Evolutionary conservation across 2,888 invertebrate species (phyloP).

Genomic region (Zaprionus obscuricornis): DNA sequence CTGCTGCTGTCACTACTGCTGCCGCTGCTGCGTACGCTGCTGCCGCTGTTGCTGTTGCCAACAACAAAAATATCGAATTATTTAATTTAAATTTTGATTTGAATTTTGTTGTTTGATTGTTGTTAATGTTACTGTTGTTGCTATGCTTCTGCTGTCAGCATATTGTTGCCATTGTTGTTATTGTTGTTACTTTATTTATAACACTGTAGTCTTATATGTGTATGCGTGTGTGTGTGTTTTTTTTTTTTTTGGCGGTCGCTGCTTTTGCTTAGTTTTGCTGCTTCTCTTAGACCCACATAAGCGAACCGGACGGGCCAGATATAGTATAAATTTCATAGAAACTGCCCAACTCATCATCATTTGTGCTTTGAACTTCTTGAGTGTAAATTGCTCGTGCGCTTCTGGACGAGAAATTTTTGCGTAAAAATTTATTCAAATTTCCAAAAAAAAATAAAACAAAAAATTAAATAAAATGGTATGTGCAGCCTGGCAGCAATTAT

Average conservation of each 20-base stretch:
- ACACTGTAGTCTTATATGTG: no score
- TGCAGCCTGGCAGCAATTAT: conserved; percentile 31
- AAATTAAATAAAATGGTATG: conserved; percentile 43
- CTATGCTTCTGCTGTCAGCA: conserved; percentile 20
- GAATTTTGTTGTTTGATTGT: conserved; percentile 64
- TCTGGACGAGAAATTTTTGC: conserved; percentile 71
- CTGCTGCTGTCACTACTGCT: neutral
- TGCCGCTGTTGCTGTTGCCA: no score
- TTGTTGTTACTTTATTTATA: conserved; percentile 67
- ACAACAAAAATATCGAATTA: conserved; percentile 52
- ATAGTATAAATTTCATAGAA: conserved; percentile 82
- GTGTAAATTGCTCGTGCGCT: conserved; percentile 74
- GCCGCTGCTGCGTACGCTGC: conserved; percentile 14
- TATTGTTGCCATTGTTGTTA: conserved; percentile 33
- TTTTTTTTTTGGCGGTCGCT: conserved; percentile 71
- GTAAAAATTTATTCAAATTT: no score
- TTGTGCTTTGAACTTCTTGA: conserved; percentile 83
- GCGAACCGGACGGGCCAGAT: conserved; percentile 66
- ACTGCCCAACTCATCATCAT: conserved; percentile 81
- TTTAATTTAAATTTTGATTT: conserved; percentile 72
- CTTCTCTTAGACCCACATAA: conserved; percentile 72
- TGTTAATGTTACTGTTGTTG: conserved; percentile 41
- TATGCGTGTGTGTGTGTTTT: conserved; percentile 63
- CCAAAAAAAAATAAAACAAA: conserved; percentile 9
- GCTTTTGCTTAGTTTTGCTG: conserved; percentile 42